Percentiles rank a stretch among this genome's conserved stretches.
These are phyloP conservation scores for Pseudomyrmex cubaensis DNA, from an alignment of 1,140 invertebrate genomes.

Conservation along the genomic window DNA sequence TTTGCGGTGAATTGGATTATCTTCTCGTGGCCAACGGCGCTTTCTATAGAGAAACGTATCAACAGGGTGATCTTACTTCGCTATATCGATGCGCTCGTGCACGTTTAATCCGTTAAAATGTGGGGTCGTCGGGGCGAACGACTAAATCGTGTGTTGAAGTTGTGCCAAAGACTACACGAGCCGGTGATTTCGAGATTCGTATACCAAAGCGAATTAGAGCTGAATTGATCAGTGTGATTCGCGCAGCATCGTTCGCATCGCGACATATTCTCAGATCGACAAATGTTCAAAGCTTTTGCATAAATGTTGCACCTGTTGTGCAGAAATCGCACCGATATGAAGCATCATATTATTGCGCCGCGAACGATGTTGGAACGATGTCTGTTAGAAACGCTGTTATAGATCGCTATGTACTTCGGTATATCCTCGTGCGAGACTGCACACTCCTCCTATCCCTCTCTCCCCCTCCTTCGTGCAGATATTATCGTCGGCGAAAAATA, in stretches of 20 bases:
- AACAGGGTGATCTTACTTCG: constrained; percentile 54
- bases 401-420: background rate
- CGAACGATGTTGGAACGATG: background rate
- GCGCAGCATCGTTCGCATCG: background rate
- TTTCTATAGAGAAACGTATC: constrained; percentile 43
- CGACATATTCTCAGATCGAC: background rate
- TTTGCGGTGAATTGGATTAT: constrained; percentile 68
- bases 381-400: background rate
- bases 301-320: background rate
- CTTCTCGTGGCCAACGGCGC: constrained; percentile 14
- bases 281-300: background rate
- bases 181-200: constrained; percentile 46
- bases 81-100: constrained; percentile 26
- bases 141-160: constrained; percentile 29
- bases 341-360: background rate
- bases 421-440: constrained; percentile 16
- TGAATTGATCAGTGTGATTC: constrained; percentile 1
- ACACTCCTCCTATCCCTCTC: constrained; percentile 26
- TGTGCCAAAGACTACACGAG: constrained; percentile 28
- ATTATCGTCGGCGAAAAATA: constrained; percentile 60
- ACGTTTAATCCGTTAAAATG: constrained; percentile 61
- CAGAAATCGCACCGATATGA: background rate
- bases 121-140: constrained; percentile 13
- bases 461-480: background rate
- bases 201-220: constrained; percentile 23